phyloP scores from a whole-genome alignment of 2,113 vertebrate genomes.

The Callipepla squamata region DNA sequence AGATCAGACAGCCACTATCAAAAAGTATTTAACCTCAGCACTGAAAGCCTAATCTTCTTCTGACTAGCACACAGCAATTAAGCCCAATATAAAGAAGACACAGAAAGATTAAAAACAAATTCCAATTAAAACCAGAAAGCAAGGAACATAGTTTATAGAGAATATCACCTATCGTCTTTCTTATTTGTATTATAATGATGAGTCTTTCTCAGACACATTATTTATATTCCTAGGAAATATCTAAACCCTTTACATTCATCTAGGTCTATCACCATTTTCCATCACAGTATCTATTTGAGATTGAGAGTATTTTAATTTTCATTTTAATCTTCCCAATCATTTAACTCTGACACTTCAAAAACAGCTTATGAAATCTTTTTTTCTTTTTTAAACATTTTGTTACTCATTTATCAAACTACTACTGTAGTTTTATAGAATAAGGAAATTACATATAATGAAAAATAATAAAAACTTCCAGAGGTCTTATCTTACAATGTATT shows the following conservation, averaged over 20 bases:
- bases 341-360: background rate
- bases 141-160: background rate
- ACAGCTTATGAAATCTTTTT: background rate
- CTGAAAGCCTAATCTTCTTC: background rate
- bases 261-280: background rate
- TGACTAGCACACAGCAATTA: background rate
- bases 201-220: background rate
- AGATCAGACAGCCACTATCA: background rate
- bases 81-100: background rate
- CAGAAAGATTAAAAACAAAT: background rate
- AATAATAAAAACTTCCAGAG: background rate
- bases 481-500: background rate
- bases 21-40: constrained; percentile 1
- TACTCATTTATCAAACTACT: background rate
- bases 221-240: background rate
- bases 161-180: background rate
- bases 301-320: background rate
- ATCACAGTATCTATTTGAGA: background rate
- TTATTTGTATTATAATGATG: background rate
- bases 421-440: background rate
- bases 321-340: background rate
- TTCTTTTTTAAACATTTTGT: background rate
- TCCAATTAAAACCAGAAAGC: background rate
- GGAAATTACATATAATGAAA: background rate
- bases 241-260: background rate